Conservation (phyloP, 2,113 vertebrate genomes). For the Xenopus laevis region DNA sequence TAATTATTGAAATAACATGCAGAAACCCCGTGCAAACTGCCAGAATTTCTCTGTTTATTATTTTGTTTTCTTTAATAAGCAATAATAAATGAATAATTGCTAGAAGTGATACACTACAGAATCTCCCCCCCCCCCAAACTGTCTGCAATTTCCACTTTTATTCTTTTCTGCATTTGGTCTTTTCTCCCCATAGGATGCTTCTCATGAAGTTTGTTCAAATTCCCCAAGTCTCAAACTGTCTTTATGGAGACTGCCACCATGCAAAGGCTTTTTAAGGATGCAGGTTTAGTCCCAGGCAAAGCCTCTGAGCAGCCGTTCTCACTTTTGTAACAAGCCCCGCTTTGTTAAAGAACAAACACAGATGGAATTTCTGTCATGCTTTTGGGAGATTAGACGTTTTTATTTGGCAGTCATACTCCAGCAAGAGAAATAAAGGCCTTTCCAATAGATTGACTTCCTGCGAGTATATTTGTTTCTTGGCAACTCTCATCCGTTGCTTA, state of each 20-base stretch:
- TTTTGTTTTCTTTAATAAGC: too few relatives aligned
- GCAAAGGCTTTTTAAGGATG: neutral
- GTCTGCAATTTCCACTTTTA: too few relatives aligned
- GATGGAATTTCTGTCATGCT: constrained; percentile 73
- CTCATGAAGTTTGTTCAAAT: too few relatives aligned
- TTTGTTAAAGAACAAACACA: constrained; percentile 74
- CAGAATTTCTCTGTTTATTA: too few relatives aligned
- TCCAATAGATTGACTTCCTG: constrained; percentile 44
- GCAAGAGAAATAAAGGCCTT: constrained; percentile 42
- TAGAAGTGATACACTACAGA: too few relatives aligned
- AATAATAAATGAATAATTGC: too few relatives aligned
- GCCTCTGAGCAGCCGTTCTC: constrained; percentile 66
- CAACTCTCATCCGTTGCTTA: neutral
- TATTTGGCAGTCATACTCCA: constrained; percentile 46
- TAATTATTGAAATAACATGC: too few relatives aligned
- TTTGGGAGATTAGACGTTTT: constrained; percentile 68
- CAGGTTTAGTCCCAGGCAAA: constrained; percentile 42
- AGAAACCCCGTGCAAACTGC: too few relatives aligned
- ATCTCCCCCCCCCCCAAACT: too few relatives aligned
- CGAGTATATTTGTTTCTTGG: constrained; percentile 39
- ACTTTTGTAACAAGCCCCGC: constrained; percentile 72
- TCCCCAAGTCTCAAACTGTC: too few relatives aligned
- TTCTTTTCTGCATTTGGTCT: too few relatives aligned
- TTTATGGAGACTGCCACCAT: neutral
- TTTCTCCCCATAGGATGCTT: too few relatives aligned